Evolutionary conservation across 2,113 vertebrate species (phyloP), one percentile per base, ranked within the genome.

Genomic region (Fregetta grallaria): DNA sequence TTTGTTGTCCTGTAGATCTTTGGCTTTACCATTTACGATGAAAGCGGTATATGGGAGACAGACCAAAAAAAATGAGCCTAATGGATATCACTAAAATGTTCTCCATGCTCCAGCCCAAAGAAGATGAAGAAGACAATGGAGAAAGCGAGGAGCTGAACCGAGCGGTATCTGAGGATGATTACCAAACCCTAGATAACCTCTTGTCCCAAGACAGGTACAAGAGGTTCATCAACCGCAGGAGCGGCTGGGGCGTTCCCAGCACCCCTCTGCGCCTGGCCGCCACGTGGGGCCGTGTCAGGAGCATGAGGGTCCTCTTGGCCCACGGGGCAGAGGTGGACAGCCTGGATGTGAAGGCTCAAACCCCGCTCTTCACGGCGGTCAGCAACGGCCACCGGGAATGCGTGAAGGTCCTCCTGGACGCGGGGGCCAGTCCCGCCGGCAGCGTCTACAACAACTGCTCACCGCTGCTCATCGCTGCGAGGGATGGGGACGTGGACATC

Each of bases 11-110:
- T 2, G 6, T 45, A 98, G 97, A 83, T 95, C 87, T 88, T 45
- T 5, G 36, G 21, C 83, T 78, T 88, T 52, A 20, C 26, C 85
- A 38, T 74, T 89, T 88, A 97, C 82, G 80, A 98, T 97, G 95
- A 97, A 86, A 97, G 97, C 94, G 61, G 88, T 96, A 76, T 83
- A 93, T 88, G 93, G 96, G 91, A 94, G 86, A 56, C 94, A 96
- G 81, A 86, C 67, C 44, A 13, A 21, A 89, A 96, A 97, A 97
- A 92, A 99, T 98, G 99, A 99, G 98, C 96, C 97, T 99, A 85
- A 99, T 99, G 99, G 99, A 99, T 91, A 98, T 99, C 94, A 98
- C 98, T 23, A 99, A 99, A 98, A 99, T 99, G 85, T 99, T 99
- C 97, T 99, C 99, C 88, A 98, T 99, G 97, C 98, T 99, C 87